phyloP scores from a whole-genome alignment of 2,113 vertebrate species.

The Anser brachyrhynchus region DNA sequence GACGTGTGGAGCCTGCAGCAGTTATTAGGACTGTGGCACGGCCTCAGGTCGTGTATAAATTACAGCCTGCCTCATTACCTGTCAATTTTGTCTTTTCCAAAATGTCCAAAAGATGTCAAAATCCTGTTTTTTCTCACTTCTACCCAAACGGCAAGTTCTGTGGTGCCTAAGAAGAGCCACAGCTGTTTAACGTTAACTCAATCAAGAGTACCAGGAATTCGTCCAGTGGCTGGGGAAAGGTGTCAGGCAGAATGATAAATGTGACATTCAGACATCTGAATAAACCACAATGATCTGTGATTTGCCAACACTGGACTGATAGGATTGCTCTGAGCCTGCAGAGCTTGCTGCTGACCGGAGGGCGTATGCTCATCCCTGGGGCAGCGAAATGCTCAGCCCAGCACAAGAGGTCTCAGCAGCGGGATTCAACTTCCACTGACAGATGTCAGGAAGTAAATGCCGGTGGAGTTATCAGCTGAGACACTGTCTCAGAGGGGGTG shows the following conservation, averaged over 20 bases:
- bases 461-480: neutral
- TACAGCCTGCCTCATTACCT: neutral
- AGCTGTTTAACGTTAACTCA: neutral
- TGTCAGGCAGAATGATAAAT: conserved; percentile 15
- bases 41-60: neutral
- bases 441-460: neutral
- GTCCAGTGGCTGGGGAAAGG: neutral
- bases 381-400: neutral
- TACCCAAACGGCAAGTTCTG: neutral
- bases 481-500: neutral
- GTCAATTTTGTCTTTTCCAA: neutral
- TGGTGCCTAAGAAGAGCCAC: neutral
- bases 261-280: neutral
- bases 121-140: neutral
- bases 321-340: neutral
- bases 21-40: neutral
- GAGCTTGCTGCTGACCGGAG: neutral
- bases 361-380: rapidly evolving
- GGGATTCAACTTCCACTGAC: neutral
- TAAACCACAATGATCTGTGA: neutral
- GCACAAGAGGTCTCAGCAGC: neutral
- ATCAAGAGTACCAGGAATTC: neutral
- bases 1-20: neutral
- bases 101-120: neutral
- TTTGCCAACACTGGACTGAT: neutral